A percentile compares a stretch with the other conserved stretches of the same genome.
Conservation (phyloP, 2,113 vertebrate genomes). For the Sylvilagus bachmani region DNA sequence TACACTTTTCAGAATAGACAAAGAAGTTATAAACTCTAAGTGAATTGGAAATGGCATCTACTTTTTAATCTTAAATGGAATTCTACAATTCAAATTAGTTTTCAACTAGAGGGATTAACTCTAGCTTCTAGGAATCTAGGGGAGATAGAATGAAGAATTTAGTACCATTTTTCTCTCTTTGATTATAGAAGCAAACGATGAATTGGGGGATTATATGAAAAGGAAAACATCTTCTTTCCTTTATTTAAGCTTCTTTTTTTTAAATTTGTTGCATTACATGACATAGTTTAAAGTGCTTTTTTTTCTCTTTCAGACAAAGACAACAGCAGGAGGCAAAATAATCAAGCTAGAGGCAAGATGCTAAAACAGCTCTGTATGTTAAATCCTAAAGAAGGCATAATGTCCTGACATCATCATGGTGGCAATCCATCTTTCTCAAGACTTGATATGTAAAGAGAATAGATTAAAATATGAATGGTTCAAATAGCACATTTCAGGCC, state of each 20-base stretch:
- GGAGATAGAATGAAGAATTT: neutral
- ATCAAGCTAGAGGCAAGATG: neutral
- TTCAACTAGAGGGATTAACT: neutral
- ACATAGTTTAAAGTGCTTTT: neutral
- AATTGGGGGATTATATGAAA: neutral
- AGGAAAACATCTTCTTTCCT: neutral
- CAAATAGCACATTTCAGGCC: neutral
- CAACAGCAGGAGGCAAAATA: neutral
- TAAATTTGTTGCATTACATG: neutral
- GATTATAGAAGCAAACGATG: neutral
- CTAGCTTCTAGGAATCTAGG: neutral
- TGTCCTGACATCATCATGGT: neutral
- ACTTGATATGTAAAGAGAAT: neutral
- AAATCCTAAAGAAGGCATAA: neutral
- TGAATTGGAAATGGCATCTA: neutral
- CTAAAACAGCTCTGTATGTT: neutral
- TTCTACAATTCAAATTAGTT: too few species aligned
- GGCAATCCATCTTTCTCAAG: neutral
- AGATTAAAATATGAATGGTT: neutral
- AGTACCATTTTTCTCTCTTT: neutral
- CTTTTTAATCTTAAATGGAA: neutral
- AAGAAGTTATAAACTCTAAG: neutral
- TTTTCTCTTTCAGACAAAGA: neutral
- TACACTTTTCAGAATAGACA: neutral
- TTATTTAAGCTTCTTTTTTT: neutral